A percentile compares a stretch with the other conserved stretches of the same genome.
These are phyloP conservation scores for Machimus atricapillus DNA, from an alignment of 2,888 invertebrate genomes.

Conservation along the genomic window DNA sequence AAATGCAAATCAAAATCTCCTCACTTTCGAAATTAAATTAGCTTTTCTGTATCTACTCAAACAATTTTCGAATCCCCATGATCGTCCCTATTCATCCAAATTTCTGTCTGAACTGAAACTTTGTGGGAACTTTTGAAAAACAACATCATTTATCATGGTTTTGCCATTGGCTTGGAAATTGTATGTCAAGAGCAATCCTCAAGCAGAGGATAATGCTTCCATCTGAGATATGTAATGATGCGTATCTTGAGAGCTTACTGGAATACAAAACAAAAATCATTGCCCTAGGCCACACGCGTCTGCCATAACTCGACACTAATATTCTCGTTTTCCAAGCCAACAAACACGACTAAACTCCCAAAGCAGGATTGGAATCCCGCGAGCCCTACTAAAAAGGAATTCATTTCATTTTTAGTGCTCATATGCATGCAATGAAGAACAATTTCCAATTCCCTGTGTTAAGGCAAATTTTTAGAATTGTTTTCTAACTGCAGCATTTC, in stretches of 20 bases:
- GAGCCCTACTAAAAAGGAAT: background rate
- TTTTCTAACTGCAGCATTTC: background rate
- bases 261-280: background rate
- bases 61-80: background rate
- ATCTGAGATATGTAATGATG: background rate
- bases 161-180: background rate
- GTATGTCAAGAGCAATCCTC: background rate
- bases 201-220: background rate
- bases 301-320: background rate
- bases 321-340: background rate
- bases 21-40: background rate
- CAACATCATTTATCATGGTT: background rate
- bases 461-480: background rate
- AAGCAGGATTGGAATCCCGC: background rate
- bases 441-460: background rate
- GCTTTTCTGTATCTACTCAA: background rate
- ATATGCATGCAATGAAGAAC: background rate
- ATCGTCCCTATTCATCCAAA: background rate
- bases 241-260: background rate
- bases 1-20: background rate
- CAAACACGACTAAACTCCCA: background rate
- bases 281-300: background rate
- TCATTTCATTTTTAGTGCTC: background rate
- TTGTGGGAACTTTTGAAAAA: background rate
- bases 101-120: background rate